Conservation (phyloP, 2,797 vertebrate genomes). For the Oreonectes daqikongensis region DNA sequence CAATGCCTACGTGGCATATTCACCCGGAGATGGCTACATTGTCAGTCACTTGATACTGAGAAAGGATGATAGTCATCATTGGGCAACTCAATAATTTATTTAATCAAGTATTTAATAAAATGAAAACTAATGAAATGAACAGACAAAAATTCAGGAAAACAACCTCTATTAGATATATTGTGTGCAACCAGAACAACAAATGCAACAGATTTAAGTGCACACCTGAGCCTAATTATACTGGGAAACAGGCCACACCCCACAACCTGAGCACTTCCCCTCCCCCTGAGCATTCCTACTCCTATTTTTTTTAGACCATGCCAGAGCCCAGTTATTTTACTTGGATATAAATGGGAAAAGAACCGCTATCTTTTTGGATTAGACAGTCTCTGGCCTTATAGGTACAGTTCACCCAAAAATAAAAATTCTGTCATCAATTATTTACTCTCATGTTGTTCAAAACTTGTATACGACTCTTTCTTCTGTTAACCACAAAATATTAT, state of each 20-base stretch:
- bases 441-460: no score
- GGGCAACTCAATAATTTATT: conserved; percentile 21
- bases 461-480: no score
- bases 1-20: conserved; percentile 38
- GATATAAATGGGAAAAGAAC: no score
- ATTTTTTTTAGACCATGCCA: background rate
- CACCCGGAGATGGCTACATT: conserved; percentile 48
- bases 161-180: background rate
- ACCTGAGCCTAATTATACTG: conserved; percentile 16
- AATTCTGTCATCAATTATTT: no score
- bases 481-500: no score
- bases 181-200: conserved; percentile 8
- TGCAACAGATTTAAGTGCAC: background rate
- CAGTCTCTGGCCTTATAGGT: background rate
- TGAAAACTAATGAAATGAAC: background rate
- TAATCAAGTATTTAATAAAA: background rate
- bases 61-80: conserved; percentile 62
- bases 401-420: no score
- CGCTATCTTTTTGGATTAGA: no score
- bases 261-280: background rate
- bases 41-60: conserved; percentile 58
- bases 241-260: conserved; percentile 23
- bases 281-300: background rate
- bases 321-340: no score
- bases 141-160: background rate